Conservation (phyloP, 2,113 vertebrate genomes). For the Muscicapa adusta region DNA sequence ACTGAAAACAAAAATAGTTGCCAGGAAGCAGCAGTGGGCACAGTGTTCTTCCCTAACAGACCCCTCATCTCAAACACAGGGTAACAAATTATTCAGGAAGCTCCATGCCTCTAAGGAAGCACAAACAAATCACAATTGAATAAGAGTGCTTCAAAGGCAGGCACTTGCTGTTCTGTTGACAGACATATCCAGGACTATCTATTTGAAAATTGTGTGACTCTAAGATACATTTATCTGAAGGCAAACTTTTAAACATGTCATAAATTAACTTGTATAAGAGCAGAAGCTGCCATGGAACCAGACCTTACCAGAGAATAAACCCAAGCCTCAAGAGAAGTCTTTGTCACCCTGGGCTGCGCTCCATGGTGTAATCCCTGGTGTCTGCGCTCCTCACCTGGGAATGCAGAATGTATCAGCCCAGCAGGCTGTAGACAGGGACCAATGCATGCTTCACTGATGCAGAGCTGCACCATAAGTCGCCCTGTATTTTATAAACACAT, state of each 20-base stretch:
- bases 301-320: conserved; percentile 40
- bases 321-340: conserved; percentile 6
- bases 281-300: background rate
- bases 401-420: background rate
- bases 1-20: background rate
- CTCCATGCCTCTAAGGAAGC: background rate
- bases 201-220: background rate
- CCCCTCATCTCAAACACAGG: background rate
- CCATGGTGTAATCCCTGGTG: background rate
- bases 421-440: background rate
- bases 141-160: conserved; percentile 3
- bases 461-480: background rate
- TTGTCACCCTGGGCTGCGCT: background rate
- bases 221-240: background rate
- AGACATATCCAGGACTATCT: background rate
- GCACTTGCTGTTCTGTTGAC: background rate
- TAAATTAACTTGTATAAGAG: background rate
- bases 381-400: background rate
- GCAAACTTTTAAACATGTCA: conserved; percentile 14
- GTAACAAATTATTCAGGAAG: background rate
- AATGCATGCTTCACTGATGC: background rate
- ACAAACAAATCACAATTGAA: background rate
- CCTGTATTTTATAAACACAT: background rate
- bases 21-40: background rate
- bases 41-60: background rate